phyloP scores from a whole-genome alignment of 1,140 invertebrate genomes.

The Drosophila lowei region DNA sequence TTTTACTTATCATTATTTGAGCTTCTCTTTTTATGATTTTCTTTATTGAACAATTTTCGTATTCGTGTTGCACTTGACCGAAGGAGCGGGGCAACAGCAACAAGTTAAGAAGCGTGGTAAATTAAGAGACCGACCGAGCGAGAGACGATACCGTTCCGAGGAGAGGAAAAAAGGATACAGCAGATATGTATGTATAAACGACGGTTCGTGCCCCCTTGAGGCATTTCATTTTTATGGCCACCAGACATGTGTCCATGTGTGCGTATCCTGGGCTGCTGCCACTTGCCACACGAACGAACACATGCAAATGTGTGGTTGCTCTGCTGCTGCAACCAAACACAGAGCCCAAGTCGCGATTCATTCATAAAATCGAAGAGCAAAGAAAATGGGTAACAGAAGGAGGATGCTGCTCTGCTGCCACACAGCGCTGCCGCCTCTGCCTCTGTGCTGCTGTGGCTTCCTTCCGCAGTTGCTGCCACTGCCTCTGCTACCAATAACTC shows the following conservation, averaged over 20 bases:
- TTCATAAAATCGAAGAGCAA: conserved; percentile 78
- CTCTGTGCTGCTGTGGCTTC: neutral
- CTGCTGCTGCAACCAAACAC: conserved; percentile 51
- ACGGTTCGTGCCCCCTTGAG: conserved; percentile 52
- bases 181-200: neutral
- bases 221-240: conserved; percentile 66
- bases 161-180: conserved; percentile 59
- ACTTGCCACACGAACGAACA: conserved; percentile 14
- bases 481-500: conserved; percentile 68
- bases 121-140: conserved; percentile 48
- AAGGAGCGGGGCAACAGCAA: conserved; percentile 44
- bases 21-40: conserved; percentile 38
- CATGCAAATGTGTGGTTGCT: conserved; percentile 57
- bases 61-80: conserved; percentile 66
- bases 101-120: conserved; percentile 64
- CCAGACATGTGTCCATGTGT: conserved; percentile 34
- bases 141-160: conserved; percentile 13
- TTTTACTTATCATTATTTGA: conserved; percentile 42
- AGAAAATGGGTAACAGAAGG: conserved; percentile 60
- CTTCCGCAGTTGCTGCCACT: conserved; percentile 1
- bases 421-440: neutral
- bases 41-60: conserved; percentile 56
- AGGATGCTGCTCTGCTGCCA: conserved; percentile 11
- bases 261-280: conserved; percentile 31
- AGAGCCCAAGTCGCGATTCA: conserved; percentile 68